These are phyloP conservation scores for Macrocentrus cingulum DNA, from an alignment of 1,140 invertebrate genomes.

Conservation along the genomic window DNA sequence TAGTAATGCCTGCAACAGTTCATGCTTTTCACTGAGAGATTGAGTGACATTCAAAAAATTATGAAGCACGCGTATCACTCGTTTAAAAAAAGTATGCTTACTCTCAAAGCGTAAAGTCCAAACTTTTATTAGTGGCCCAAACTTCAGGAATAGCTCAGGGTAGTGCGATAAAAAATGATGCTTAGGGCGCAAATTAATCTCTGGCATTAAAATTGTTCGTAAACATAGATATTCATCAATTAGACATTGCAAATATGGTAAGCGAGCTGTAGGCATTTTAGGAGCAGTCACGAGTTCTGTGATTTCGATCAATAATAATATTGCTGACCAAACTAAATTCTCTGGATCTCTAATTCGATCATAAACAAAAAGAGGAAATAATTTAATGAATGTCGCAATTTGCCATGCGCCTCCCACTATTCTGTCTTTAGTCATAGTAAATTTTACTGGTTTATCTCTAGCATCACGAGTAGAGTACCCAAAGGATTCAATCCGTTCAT, in stretches of 20 bases:
- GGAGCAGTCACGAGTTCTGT: constrained; percentile 33
- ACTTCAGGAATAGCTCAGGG: constrained; percentile 30
- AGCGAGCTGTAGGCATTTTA: constrained; percentile 26
- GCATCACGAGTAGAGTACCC: constrained; percentile 34
- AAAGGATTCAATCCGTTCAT: constrained; percentile 33
- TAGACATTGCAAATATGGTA: constrained; percentile 29
- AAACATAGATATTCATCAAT: constrained; percentile 31
- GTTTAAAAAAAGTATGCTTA: constrained; percentile 40
- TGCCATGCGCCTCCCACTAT: constrained; percentile 28
- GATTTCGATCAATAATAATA: constrained; percentile 27
- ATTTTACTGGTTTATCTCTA: constrained; percentile 25
- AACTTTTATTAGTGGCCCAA: constrained; percentile 38
- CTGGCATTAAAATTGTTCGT: constrained; percentile 24
- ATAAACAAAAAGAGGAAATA: constrained; percentile 26
- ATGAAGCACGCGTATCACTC: constrained; percentile 30
- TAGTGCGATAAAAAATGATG: constrained; percentile 37
- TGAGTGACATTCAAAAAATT: constrained; percentile 38
- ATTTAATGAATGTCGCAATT: constrained; percentile 22
- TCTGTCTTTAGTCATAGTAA: constrained; percentile 13
- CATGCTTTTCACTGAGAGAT: constrained; percentile 34
- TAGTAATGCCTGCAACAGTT: constrained; percentile 33
- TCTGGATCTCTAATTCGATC: constrained; percentile 25
- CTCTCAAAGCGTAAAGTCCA: constrained; percentile 43
- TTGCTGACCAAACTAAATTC: constrained; percentile 13
- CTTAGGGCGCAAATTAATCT: constrained; percentile 29